Evolutionary conservation across 2,797 vertebrate genomes (phyloP).

Genomic region (Ceyx erithaca): DNA sequence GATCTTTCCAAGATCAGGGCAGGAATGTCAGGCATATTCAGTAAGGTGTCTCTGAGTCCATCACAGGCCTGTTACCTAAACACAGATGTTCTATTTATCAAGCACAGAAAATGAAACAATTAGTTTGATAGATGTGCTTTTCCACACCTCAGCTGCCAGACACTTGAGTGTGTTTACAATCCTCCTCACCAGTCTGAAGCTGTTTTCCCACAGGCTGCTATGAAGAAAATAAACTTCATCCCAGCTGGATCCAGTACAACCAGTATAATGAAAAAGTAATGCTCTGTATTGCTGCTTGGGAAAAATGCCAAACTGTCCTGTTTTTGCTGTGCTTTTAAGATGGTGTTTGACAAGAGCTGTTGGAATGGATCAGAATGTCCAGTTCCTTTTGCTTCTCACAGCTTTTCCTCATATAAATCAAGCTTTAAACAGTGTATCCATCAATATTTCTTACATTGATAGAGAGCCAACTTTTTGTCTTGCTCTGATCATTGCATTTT

Average conservation of each 20-base stretch:
- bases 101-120: background rate
- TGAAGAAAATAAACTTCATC: background rate
- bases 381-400: background rate
- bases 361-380: background rate
- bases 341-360: background rate
- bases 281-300: background rate
- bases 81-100: background rate
- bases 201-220: background rate
- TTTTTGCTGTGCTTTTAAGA: background rate
- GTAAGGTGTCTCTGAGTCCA: background rate
- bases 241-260: background rate
- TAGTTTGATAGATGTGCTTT: background rate
- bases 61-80: background rate
- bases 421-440: background rate
- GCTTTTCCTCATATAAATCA: background rate
- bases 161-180: background rate
- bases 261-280: background rate
- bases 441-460: background rate
- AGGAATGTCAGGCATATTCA: background rate
- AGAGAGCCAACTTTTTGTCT: background rate
- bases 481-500: background rate
- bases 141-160: background rate
- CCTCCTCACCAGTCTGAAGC: background rate
- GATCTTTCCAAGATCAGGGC: background rate
- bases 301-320: background rate